Percentiles rank a stretch among this genome's conserved stretches.
Evolutionary conservation across 2,797 vertebrate genomes (phyloP).

Genomic region (Periophthalmus magnuspinnatus): DNA sequence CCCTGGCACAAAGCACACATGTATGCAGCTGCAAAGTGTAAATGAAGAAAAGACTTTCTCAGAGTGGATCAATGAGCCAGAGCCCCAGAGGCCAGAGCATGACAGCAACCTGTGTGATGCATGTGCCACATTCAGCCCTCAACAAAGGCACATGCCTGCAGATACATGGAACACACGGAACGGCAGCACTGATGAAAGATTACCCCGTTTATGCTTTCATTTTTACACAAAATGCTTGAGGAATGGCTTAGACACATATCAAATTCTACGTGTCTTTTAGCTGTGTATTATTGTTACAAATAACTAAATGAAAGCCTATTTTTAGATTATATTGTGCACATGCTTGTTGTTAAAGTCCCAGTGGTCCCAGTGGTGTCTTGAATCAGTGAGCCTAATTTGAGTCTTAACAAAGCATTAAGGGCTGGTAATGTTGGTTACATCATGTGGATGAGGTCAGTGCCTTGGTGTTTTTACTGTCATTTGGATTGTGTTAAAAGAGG

Average conservation of each 20-base stretch:
- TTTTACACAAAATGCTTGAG: slow-evolving; percentile 39
- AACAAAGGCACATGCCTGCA: slow-evolving; percentile 51
- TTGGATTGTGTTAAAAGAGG: slow-evolving; percentile 26
- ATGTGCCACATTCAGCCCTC: slow-evolving; percentile 48
- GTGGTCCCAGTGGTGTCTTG: slow-evolving; percentile 24
- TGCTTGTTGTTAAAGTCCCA: slow-evolving; percentile 5
- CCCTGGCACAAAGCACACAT: slow-evolving; percentile 3
- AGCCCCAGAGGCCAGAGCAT: slow-evolving; percentile 24
- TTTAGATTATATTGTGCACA: neutral
- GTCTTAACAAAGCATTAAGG: slow-evolving; percentile 51
- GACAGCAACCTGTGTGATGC: slow-evolving; percentile 41
- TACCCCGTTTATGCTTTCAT: slow-evolving; percentile 34
- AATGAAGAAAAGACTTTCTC: slow-evolving; percentile 27
- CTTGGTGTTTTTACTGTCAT: slow-evolving; percentile 58
- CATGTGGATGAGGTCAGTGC: slow-evolving; percentile 60
- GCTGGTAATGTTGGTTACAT: slow-evolving; percentile 51
- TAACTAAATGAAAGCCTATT: slow-evolving; percentile 24
- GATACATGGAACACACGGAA: slow-evolving; percentile 37
- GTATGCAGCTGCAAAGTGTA: slow-evolving; percentile 7
- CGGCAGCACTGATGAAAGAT: slow-evolving; percentile 47
- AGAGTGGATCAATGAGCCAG: slow-evolving; percentile 32
- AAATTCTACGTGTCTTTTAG: slow-evolving; percentile 5
- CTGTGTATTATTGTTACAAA: slow-evolving; percentile 11
- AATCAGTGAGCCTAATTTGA: slow-evolving; percentile 48
- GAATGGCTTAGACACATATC: slow-evolving; percentile 26